Base-by-base conservation (phyloP, 2,113 vertebrate species). In the Pyrgilauda ruficollis region DNA sequence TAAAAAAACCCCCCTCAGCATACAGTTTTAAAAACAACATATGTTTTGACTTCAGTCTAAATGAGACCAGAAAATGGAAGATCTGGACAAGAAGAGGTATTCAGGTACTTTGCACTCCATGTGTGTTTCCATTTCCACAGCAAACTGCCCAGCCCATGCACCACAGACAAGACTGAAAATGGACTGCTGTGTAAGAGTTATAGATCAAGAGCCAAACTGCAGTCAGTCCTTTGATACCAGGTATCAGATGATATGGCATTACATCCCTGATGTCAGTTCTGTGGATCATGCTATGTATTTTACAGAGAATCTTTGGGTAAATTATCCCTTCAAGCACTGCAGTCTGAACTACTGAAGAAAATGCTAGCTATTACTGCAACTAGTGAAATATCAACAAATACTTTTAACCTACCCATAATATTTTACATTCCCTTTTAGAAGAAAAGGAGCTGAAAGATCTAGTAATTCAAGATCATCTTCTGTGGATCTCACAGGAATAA, bases 361-460 rank as follows among this genome's bases (percentile, higher is more conserved):
- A 69, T 21, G 1, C 5, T 44, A 50, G 13, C 15, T 88, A 80
- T 75, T 89, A 85, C 8, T 74, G 19, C 22, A 68, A 26, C 43
- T 68, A 63, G 10, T 46, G 43, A 63, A 83, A 46, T 27, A 87
- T 20, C 59, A 89, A 81, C 20, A 75, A 80, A 70, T 49, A 58
- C 20, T 91, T 86, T 82, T 63, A 85, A 96, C 98, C 47, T 97
- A 99, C 99, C 99, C 99, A 55, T 98, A 99, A 83, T 98, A 98
- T 93, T 97, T 97, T 73, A 89, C 96, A 43, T 97, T 98, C 33
- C 98, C 98, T 95, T 98, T 98, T 93, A 99, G 98, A 75, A 99
- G 97, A 94, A 99, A 99, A 23, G 99, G 99, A 43, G 97, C 98
- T 13, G 98, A 98, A 93, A 99, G 98, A 94, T 99, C 98, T 39